These are phyloP conservation scores for Numenius arquata DNA, from an alignment of 2,113 vertebrate species.

Conservation along the genomic window DNA sequence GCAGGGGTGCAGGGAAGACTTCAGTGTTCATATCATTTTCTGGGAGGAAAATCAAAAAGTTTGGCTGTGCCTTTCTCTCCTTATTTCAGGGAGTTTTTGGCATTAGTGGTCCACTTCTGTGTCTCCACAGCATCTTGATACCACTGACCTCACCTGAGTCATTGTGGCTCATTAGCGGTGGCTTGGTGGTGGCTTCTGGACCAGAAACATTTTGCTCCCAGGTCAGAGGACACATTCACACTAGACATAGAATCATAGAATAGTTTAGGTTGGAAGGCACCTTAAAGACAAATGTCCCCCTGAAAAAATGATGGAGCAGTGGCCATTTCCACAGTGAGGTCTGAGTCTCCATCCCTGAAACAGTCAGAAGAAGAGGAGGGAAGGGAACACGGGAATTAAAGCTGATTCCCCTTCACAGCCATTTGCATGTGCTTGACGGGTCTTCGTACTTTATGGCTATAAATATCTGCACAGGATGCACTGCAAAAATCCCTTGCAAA, in stretches of 20 bases:
- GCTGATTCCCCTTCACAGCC: not conserved
- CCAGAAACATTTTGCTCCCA: not conserved
- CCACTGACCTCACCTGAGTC: not conserved
- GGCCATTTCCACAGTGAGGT: not conserved
- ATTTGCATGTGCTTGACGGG: not conserved
- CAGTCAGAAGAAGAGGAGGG: not conserved
- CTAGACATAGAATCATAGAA: not conserved
- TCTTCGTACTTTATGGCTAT: not conserved
- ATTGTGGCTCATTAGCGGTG: fast-evolving
- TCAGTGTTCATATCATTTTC: not conserved
- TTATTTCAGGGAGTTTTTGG: not conserved
- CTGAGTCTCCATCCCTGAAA: not conserved
- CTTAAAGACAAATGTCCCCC: not conserved
- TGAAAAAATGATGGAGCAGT: not conserved
- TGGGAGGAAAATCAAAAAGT: not conserved
- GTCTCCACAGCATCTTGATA: not conserved
- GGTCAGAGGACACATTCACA: not conserved
- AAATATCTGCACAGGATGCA: not conserved
- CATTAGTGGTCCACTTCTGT: not conserved
- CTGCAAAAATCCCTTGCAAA: not conserved
- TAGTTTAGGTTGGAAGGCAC: not conserved
- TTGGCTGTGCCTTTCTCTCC: not conserved
- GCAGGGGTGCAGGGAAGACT: not conserved
- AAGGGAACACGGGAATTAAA: not conserved
- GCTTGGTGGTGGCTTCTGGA: not conserved